A percentile compares a stretch with the other conserved stretches of the same genome.
Evolutionary conservation across 2,113 vertebrate genomes (phyloP).

Genomic region (Atlantisia rogersi): DNA sequence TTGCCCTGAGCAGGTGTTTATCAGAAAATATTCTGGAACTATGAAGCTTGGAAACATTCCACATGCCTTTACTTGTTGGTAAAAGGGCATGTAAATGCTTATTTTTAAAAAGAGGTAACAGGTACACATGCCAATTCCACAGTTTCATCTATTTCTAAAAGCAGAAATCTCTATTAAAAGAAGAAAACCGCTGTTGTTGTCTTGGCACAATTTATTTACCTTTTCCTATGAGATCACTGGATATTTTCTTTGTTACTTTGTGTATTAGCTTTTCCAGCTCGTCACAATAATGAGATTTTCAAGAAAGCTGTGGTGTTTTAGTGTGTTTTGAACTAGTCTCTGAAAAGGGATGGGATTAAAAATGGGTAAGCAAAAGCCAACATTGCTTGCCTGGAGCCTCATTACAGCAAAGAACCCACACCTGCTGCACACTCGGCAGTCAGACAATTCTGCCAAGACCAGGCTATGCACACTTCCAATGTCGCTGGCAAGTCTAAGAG

Average conservation of each 20-base stretch:
- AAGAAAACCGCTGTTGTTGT: not conserved
- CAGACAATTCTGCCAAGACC: not conserved
- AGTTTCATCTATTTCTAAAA: not conserved
- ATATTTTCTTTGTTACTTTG: not conserved
- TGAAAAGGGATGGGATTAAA: not conserved
- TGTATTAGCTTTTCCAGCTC: not conserved
- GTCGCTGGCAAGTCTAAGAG: not conserved
- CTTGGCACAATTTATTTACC: not conserved
- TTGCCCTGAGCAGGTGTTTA: not conserved
- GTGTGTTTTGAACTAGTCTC: not conserved
- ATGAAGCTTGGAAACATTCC: not conserved
- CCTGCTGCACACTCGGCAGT: not conserved
- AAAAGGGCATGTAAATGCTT: not conserved
- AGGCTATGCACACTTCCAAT: not conserved
- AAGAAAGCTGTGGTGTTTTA: not conserved
- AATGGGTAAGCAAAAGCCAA: not conserved
- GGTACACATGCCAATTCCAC: not conserved
- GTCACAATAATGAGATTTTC: not conserved
- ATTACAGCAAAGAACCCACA: not conserved
- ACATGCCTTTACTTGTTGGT: not conserved
- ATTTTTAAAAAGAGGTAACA: not conserved
- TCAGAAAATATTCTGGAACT: not conserved
- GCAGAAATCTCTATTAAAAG: not conserved
- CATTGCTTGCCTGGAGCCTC: not conserved
- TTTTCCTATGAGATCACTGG: not conserved